Base-by-base conservation (phyloP, 2,797 vertebrate species). In the Neostethus bicornis region DNA sequence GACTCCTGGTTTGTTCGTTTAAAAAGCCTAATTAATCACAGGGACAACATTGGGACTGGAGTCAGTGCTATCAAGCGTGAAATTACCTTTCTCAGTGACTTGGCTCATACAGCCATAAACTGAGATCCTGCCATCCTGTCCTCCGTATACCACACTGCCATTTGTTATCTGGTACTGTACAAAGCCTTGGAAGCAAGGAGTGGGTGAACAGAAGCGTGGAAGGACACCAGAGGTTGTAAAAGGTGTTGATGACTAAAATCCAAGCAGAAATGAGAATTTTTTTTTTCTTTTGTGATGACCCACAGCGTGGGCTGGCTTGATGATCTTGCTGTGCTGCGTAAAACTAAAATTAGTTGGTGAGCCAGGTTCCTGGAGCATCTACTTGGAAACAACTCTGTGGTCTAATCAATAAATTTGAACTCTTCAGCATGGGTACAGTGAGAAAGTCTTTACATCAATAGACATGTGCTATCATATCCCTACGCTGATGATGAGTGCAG, bases 1-100 rank as follows among this genome's bases (percentile, higher is more conserved):
- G 87, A 72, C 79, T 85, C 61, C 77, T 67, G 75, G 81, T 89
- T 89, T 90, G 85, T 86, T 87, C 85, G 7, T 84, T 83, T 85
- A 83, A 85, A 89, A 89, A 85, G 81, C 81, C 83, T 81, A 89
- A 89, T 89, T 90, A 89, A 91, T 91, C 89, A 90, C 84, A 44
- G 72, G 73, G 81, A 87, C 85, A 85, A 83, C 51, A 75, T 59
- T 74, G 76, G 83, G 75, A 83, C 70, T 79, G 81, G 80, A 87
- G 79, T 84, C 78, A 31, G 74, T 25, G 64, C 80, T 51, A 37
- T 77, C 82, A 69, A 87, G 90, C 92, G 81, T 93, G 91, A 92
- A 92, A 92, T 92, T 92, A 89, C 88, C 90, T 91, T 89, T 86
- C 83, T 86, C 77, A 71, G 76, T 84, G 78, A 70, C 80, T 66